Percentiles rank a stretch among this genome's conserved stretches.
phyloP scores from a whole-genome alignment of 1,140 invertebrate species.

The Gryllus bimaculatus region DNA sequence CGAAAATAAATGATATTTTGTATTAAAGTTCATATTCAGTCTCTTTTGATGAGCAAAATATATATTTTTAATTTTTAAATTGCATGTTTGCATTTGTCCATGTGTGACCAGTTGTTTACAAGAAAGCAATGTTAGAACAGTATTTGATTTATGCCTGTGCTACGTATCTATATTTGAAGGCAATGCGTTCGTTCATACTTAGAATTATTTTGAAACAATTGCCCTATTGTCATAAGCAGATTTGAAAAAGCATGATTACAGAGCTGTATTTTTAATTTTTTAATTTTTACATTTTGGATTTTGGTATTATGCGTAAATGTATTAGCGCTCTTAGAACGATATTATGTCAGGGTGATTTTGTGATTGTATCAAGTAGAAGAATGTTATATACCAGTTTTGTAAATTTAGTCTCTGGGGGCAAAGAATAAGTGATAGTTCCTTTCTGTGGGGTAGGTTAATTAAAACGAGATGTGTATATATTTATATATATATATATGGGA shows the following conservation, averaged over 20 bases:
- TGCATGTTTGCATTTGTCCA: conserved; percentile 23
- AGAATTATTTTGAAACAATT: not conserved
- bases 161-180: conserved; percentile 6
- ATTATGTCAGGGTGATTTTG: not conserved
- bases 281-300: conserved; percentile 2
- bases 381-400: not conserved
- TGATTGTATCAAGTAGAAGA: not conserved
- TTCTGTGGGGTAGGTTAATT: too few relatives aligned
- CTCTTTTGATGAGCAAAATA: conserved; percentile 9
- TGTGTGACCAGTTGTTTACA: conserved; percentile 20
- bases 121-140: conserved; percentile 21
- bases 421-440: not conserved
- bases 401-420: not conserved
- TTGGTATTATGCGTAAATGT: conserved; percentile 5
- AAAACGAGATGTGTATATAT: too few relatives aligned
- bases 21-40: not conserved
- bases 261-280: conserved; percentile 6
- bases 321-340: not conserved
- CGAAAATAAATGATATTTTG: conserved; percentile 8
- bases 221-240: not conserved
- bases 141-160: conserved; percentile 19
- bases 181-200: not conserved
- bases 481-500: too few relatives aligned
- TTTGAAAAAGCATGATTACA: not conserved
- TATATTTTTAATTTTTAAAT: conserved; percentile 16